Evolutionary conservation across 2,113 vertebrate genomes (phyloP), one percentile per base, ranked within the genome.

Genomic region (Panthera uncia): DNA sequence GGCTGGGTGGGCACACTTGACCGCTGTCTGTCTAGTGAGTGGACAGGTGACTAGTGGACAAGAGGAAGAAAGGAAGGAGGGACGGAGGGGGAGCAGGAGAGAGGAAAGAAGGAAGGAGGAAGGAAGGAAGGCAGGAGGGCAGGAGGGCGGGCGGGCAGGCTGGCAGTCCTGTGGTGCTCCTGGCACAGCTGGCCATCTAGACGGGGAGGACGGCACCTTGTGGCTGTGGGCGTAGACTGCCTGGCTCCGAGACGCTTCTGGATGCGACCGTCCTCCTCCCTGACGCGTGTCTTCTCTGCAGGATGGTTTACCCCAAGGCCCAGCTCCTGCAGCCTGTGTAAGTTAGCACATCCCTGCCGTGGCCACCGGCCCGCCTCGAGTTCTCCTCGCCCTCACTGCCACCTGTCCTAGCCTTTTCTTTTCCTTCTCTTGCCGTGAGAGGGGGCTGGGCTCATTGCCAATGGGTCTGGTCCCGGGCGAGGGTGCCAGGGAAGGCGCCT

Each of bases 291-390:
- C 63, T 38, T 31, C 33, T 33, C 50, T 7, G 4, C 55, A 97
- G 96, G 50, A 23, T 97, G 93, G 1, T 68, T 41, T 97, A 97
- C 36, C 21, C 63, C 33, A 83, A 95, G 45, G 76, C 84, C 23
- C 55, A 84, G 38, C 16, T 91, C 25, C 63, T 97, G 36, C n/a
- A 89, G 29, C 96, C 93, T n/a, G 9, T 14, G 89, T 97, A 55
- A 97, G 93, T 97, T 36, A 14, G 36, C 0, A 0, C 7, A 25
- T 33, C 21, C 48, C 48, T 23, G n/a, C 27, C 2, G 1, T 1
- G n/a, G n/a, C 50, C 15, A 9, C 45, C 45, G 8, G 45, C 45
- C 45, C 45, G 45, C 45, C 7, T 45, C 45, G 45, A 45, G 45
- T 45, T 45, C 45, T 31, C 31, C 45, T 5, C 41, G 38, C 31